These are phyloP conservation scores for Drosophila kepulauana DNA, from an alignment of 1,140 invertebrate species.

Conservation along the genomic window DNA sequence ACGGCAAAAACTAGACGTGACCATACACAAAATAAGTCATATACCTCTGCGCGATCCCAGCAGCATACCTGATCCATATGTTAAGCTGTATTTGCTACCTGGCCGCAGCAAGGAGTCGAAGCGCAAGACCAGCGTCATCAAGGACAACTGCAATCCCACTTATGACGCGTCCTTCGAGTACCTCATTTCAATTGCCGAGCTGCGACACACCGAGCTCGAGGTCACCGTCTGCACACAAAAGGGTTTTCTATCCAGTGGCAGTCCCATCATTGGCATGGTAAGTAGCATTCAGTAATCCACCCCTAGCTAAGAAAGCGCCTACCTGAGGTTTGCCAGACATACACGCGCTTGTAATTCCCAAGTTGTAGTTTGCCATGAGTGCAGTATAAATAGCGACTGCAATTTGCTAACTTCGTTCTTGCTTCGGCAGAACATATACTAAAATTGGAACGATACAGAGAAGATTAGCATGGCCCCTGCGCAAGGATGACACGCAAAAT, in stretches of 20 bases:
- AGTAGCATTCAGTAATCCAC: slow-evolving; percentile 35
- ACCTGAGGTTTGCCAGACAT: slow-evolving; percentile 14
- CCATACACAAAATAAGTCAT: slow-evolving; percentile 95
- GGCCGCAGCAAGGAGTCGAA: slow-evolving; percentile 95
- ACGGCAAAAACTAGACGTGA: slow-evolving; percentile 92
- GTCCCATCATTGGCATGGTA: slow-evolving; percentile 93
- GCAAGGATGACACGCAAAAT: slow-evolving; percentile 97
- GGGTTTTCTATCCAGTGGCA: slow-evolving; percentile 90
- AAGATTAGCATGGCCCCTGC: slow-evolving; percentile 97
- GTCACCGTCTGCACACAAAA: slow-evolving; percentile 94
- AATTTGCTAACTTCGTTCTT: slow-evolving; percentile 85
- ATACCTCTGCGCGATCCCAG: slow-evolving; percentile 94
- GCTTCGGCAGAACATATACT: slow-evolving; percentile 92
- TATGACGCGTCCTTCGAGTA: slow-evolving; percentile 97
- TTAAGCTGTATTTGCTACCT: slow-evolving; percentile 96
- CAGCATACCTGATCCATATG: slow-evolving; percentile 97
- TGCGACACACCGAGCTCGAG: slow-evolving; percentile 90
- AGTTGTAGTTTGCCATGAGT: background rate
- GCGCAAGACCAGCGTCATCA: slow-evolving; percentile 94
- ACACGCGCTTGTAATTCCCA: slow-evolving; percentile 56
- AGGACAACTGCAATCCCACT: slow-evolving; percentile 95
- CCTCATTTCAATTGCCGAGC: slow-evolving; percentile 90
- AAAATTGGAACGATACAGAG: slow-evolving; percentile 96
- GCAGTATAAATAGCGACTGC: slow-evolving; percentile 47
- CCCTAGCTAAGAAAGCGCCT: slow-evolving; percentile 17